Conservation (phyloP, 2,888 invertebrate genomes). For the Sminthurinus aureus region DNA sequence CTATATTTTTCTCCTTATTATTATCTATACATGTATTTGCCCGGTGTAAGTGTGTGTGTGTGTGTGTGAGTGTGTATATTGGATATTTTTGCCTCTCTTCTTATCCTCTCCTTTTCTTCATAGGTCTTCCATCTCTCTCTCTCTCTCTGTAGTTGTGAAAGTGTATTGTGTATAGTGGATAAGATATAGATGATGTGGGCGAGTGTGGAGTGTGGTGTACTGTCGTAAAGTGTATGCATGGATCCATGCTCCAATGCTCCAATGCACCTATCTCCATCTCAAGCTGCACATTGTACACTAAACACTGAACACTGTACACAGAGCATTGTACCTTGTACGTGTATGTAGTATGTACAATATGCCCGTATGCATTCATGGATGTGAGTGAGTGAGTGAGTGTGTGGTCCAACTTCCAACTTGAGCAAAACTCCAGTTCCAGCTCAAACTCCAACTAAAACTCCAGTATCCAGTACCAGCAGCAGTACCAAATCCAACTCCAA, state of each 20-base stretch:
- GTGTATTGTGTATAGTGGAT: neutral
- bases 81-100: neutral
- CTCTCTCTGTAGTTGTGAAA: neutral
- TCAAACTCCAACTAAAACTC: neutral
- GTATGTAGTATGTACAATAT: too few species aligned
- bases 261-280: neutral
- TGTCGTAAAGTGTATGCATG: neutral
- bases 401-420: neutral
- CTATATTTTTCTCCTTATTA: neutral
- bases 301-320: too few species aligned
- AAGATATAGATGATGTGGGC: neutral
- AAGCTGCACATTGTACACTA: too few species aligned
- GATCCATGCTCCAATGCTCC: neutral
- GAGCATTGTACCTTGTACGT: too few species aligned
- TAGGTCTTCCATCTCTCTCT: neutral
- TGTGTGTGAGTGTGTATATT: neutral
- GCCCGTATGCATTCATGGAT: neutral
- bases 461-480: neutral
- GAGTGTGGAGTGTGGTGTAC: too few species aligned
- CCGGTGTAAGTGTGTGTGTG: neutral
- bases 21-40: neutral
- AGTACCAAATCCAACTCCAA: neutral
- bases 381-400: conserved; percentile 11
- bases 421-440: too few species aligned
- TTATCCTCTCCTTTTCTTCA: neutral